These are phyloP conservation scores for Eonycteris spelaea DNA, from an alignment of 2,113 vertebrate species.

Conservation along the genomic window DNA sequence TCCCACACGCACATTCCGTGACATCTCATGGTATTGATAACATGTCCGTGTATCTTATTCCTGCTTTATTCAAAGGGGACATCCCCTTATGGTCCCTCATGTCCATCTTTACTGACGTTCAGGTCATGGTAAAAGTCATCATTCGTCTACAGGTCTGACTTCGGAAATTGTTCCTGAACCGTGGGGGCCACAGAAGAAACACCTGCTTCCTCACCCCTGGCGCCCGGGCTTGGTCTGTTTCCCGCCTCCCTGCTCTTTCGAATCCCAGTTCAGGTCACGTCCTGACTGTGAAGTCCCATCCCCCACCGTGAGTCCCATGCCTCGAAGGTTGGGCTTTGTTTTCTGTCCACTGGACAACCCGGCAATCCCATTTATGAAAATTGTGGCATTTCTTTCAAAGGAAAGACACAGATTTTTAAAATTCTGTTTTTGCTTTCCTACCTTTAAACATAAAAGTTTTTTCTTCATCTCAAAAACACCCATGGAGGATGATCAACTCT, in stretches of 20 bases:
- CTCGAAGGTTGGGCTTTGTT: not conserved
- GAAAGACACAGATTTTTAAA: not conserved
- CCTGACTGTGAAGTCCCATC: not conserved
- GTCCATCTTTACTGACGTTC: too few relatives aligned
- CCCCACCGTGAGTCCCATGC: not conserved
- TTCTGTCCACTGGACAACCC: not conserved
- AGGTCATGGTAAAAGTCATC: too few relatives aligned
- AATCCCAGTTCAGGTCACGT: not conserved
- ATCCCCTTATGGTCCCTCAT: not conserved
- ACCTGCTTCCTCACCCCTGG: too few relatives aligned
- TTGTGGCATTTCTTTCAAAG: not conserved
- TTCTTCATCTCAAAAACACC: not conserved
- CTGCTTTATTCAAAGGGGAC: not conserved
- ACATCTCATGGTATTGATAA: not conserved
- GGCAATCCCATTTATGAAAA: not conserved
- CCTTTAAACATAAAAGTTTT: not conserved
- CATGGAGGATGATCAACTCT: too few relatives aligned
- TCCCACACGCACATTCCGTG: too few relatives aligned
- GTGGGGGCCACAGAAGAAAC: too few relatives aligned
- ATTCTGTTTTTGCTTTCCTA: not conserved
- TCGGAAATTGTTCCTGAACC: not conserved
- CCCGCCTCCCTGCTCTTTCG: not conserved
- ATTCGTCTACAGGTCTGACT: not conserved
- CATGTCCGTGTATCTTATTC: accelerated
- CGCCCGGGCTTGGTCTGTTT: too few relatives aligned